Evolutionary conservation across 1,140 invertebrate genomes (phyloP), one percentile per base, ranked within the genome.

Genomic region (Arctopsyche grandis): DNA sequence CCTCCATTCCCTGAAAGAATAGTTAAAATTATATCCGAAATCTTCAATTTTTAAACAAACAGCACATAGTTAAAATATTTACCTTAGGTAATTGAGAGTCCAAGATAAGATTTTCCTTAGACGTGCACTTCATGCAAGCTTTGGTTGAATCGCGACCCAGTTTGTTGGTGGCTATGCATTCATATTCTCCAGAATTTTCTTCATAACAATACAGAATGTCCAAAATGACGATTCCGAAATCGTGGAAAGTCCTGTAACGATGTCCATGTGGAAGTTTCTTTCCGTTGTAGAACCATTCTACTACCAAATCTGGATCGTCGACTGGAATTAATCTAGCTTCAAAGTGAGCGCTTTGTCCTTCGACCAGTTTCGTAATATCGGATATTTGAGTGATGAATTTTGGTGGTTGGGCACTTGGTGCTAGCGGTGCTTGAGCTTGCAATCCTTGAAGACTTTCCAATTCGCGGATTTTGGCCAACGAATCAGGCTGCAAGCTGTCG

Each of bases 201-300:
- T 96, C 96, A 85, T 98, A 99, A 83, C 96, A 98, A 85, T 98
- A 99, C 0, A 99, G 88, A 79, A 99, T 98, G 84, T 99, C 97
- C 78, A 99, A 90, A 83, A 98, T 97, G 38, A 99, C 97, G 85
- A 98, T 97, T 79, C 94, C 97, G 88, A 99, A 99, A 85, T 99
- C 97, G 85, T 99, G 96, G 93, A 98, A 97, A 63, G 96, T 98
- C 83, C 96, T 92, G 85, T 97, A 99, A 78, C 97, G 93, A 88
- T 98, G 97, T 24, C 97, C 97, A 86, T 95, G 94, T 0, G 95
- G 94, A 81, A 98, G 88, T 85, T 96, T 96, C 86, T 97, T 95
- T 71, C 96, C 96, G 86, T 98, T 97, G 84, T 95, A 97, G 84
- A 94, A 97, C 97, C 97, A 99, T 86, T 98, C 96, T 7, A 99